Base-by-base conservation (phyloP, 2,113 vertebrate genomes). In the Callocephalon fimbriatum region DNA sequence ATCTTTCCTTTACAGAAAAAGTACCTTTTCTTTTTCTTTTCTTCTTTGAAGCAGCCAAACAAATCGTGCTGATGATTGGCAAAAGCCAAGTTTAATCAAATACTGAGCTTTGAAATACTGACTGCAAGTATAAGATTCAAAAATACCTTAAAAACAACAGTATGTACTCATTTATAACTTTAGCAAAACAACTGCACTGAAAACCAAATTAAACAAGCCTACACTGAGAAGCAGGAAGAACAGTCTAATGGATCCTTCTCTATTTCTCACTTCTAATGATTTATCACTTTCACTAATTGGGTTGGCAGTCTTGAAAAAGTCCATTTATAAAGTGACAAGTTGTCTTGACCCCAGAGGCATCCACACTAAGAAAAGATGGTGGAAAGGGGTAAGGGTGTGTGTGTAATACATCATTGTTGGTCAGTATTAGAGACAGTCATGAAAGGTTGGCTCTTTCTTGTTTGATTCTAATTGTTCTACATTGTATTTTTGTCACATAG, bases 371-470 rank as follows among this genome's bases (percentile, higher is more conserved):
- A 72, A n/a, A 65, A 35, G 14, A 10, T 26, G 3, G 0, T 11
- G 27, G 35, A 0, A 38, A 29, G 16, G 7, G 1, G 2, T 4
- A 51, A 17, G 20, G 7, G 25, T 1, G 35, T 7, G 32, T 16
- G 17, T 10, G 21, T 15, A 90, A 76, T 5, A 40, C 19, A 40
- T 44, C 1, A 37, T 4, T 76, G 27, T 16, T 50, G 21, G 37
- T 54, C 32, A 87, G 10, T 27, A 48, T 44, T 84, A 80, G 32
- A 32, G 29, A 84, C 23, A 81, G 9, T 31, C 82, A 48, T 4
- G 14, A 73, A 79, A 58, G 48, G n/a, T 1, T n/a, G 20, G 5
- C 47, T 32, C 50, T 51, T 47, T 54, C 35, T 72, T 40, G 18
- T 38, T 63, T 56, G 15, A 3, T 51, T 90, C 61, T n/a, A 81